Evolutionary conservation across 2,797 vertebrate genomes (phyloP), one percentile per base, ranked within the genome.

Genomic region (Morelia viridis): DNA sequence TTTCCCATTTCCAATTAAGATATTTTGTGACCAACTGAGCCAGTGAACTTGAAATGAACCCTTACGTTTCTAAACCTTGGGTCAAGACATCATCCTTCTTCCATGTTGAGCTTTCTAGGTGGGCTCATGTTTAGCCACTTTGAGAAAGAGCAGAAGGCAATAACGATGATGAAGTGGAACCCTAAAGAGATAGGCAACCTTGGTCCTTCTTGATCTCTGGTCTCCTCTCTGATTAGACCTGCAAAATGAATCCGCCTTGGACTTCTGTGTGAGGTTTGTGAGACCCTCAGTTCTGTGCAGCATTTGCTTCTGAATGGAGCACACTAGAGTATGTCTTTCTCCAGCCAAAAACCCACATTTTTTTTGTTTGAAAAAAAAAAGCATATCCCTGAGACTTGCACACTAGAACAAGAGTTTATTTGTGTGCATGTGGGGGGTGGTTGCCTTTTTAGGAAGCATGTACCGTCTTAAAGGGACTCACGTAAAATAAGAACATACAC

Each of bases 31-130:
- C 93, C 94, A 88, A 94, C 92, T 96, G 91, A 96, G 94, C 93
- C 93, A 90, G 94, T 96, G 96, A 97, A 97, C 96, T 97, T 95
- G 90, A 91, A 41, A 85, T 96, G 96, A 97, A 96, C 96, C 95
- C 94, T 95, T 96, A 89, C 93, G 22, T 76, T 93, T 96, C 95
- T 94, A 94, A 94, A 96, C 92, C 65, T 96, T 94, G 41, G 94
- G 95, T 94, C 95, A 88, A 95, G 93, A 94, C 96, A 96, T 95
- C 95, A 94, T 92, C 92, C 92, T 93, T 95, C 90, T 15, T 53
- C 13, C 94, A 80, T 95, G 92, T 94, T 93, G 94, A 26, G 90
- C 61, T 24, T 46, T 93, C 95, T 0, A 90, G 95, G 93, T 91
- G 91, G 68, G 94, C 96, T 96, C 87, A 93, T 92, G 95, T 96